Conservation (phyloP, 2,113 vertebrate genomes). For the Ophthalmolycus amberensis region DNA sequence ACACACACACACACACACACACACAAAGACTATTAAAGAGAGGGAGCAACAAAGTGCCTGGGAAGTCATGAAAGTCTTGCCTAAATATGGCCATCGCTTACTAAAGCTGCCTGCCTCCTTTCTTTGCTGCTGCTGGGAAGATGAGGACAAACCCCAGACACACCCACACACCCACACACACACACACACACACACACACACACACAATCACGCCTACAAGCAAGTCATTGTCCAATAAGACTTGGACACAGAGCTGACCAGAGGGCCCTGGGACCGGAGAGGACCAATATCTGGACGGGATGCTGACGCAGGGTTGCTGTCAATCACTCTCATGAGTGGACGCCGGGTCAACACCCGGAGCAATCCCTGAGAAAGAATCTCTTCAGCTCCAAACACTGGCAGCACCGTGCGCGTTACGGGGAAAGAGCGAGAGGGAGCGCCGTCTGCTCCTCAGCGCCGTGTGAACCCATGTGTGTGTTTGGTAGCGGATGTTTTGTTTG, state of each 20-base stretch:
- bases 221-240: constrained; percentile 39
- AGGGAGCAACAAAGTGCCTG: constrained; percentile 49
- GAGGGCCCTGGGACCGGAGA: constrained; percentile 14
- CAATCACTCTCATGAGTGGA: constrained; percentile 45
- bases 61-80: constrained; percentile 73
- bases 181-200: constrained; percentile 24
- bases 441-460: constrained; percentile 43
- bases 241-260: constrained; percentile 24
- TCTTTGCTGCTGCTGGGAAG: constrained; percentile 55
- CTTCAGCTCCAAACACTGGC: constrained; percentile 18
- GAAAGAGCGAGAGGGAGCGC: constrained; percentile 13
- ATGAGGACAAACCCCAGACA: constrained; percentile 54
- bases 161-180: constrained; percentile 47
- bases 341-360: constrained; percentile 27
- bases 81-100: constrained; percentile 82
- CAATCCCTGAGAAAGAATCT: constrained; percentile 45
- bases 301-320: constrained; percentile 24
- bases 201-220: constrained; percentile 41
- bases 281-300: constrained; percentile 21
- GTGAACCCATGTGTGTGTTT: constrained; percentile 57
- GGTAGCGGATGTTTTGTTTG: constrained; percentile 57
- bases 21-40: constrained; percentile 12
- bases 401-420: not conserved
- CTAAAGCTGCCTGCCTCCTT: constrained; percentile 58
- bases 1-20: constrained; percentile 13